Percentiles rank a stretch among this genome's conserved stretches.
phyloP scores from a whole-genome alignment of 92 coral and sea anemone species.

The Phenganax marumi region DNA sequence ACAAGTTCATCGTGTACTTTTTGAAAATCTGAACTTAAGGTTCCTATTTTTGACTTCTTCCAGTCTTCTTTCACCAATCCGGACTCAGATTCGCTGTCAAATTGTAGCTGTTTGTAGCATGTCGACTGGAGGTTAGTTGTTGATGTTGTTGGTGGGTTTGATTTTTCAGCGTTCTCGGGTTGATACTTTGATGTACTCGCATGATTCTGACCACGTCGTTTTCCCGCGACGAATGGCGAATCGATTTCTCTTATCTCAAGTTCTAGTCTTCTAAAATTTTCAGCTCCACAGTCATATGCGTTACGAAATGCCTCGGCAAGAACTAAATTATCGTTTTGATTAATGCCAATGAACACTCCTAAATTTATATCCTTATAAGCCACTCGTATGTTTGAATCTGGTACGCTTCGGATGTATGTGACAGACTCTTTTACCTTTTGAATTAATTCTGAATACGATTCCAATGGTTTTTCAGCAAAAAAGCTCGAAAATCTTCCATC shows the following conservation, averaged over 20 bases:
- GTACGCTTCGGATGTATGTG: conserved; percentile 2
- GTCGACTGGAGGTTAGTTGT: too few relatives aligned
- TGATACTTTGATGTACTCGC: too few relatives aligned
- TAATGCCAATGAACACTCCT: background rate
- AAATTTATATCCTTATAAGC: conserved; percentile 2
- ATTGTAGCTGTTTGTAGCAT: too few relatives aligned
- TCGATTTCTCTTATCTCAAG: background rate
- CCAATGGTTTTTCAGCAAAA: background rate
- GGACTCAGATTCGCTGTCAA: too few relatives aligned
- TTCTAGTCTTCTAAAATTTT: background rate
- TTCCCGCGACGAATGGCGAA: too few relatives aligned
- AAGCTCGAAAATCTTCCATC: background rate
- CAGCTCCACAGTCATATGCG: background rate
- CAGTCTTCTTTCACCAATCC: too few relatives aligned
- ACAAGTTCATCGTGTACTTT: too few relatives aligned
- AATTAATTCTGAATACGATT: background rate
- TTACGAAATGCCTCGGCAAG: conserved; percentile 16
- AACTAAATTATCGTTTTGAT: background rate
- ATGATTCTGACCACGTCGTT: too few relatives aligned
- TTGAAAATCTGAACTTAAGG: too few relatives aligned
- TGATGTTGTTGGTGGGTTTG: too few relatives aligned
- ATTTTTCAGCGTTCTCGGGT: too few relatives aligned
- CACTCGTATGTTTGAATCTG: background rate
- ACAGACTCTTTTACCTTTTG: background rate
- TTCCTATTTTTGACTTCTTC: too few relatives aligned